Evolutionary conservation across 1,140 invertebrate genomes (phyloP).

Genomic region (Nasonia longicornis): DNA sequence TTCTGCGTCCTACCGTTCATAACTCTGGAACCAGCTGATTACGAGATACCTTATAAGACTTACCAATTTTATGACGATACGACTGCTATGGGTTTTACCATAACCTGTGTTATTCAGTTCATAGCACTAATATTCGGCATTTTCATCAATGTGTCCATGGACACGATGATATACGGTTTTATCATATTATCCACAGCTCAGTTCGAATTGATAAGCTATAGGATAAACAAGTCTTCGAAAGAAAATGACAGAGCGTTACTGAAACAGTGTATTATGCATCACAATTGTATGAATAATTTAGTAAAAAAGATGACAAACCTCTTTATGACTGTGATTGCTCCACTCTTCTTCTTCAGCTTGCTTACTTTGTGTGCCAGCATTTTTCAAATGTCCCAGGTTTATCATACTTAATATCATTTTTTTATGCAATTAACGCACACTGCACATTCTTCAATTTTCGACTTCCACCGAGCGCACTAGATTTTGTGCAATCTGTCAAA

Average conservation of each 20-base stretch:
- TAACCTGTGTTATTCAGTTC: constrained; percentile 4
- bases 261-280: neutral
- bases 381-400: constrained; percentile 54
- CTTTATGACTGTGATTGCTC: constrained; percentile 51
- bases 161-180: constrained; percentile 52
- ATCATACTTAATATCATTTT: neutral
- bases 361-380: constrained; percentile 55
- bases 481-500: no score
- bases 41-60: constrained; percentile 1
- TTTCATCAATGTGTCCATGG: constrained; percentile 51
- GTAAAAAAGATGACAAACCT: constrained; percentile 42
- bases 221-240: constrained; percentile 22
- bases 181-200: constrained; percentile 52
- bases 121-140: constrained; percentile 39
- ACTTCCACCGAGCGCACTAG: no score
- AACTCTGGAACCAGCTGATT: neutral
- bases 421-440: no score
- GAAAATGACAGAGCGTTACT: neutral
- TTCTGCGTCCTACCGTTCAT: neutral
- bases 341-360: constrained; percentile 53
- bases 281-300: neutral
- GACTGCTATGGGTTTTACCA: neutral
- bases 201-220: constrained; percentile 54
- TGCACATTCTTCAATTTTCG: no score
- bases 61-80: constrained; percentile 32